Evolutionary conservation across 2,113 vertebrate species (phyloP).

Genomic region (Mormyrus lacerda): DNA sequence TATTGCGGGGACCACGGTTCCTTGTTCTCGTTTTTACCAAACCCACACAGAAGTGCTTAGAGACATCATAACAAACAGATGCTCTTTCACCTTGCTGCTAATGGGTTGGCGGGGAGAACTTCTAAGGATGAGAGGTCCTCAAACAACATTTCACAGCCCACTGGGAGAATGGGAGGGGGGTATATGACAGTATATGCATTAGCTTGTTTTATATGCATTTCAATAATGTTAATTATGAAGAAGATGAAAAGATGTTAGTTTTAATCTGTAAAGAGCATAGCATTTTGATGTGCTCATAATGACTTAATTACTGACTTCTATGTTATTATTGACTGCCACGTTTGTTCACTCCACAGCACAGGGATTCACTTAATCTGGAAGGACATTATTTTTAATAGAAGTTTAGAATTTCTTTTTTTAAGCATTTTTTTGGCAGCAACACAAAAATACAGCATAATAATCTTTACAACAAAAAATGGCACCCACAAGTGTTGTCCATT

Average conservation of each 20-base stretch:
- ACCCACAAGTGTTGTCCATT: neutral
- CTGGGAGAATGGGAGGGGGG: neutral
- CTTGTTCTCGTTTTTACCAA: neutral
- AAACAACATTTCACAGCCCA: constrained; percentile 4
- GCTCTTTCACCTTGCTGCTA: constrained; percentile 8
- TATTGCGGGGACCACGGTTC: neutral
- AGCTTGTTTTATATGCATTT: constrained; percentile 5
- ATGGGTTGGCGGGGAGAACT: neutral
- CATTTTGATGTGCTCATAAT: neutral
- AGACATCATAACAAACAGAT: constrained; percentile 8
- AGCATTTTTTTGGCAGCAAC: neutral
- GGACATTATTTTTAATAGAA: neutral
- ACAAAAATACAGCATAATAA: neutral
- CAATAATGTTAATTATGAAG: constrained; percentile 6
- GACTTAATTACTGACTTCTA: neutral
- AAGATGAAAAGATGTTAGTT: neutral
- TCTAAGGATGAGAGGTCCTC: constrained; percentile 16
- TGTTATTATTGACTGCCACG: neutral
- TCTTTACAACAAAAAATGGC: neutral
- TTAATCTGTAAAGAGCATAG: neutral
- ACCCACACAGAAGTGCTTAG: neutral
- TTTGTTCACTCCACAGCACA: neutral
- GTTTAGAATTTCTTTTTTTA: neutral
- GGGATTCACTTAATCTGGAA: neutral
- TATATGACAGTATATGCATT: constrained; percentile 5